These are phyloP conservation scores for Coelopa frigida DNA, from an alignment of 1,140 invertebrate genomes.

Conservation along the genomic window DNA sequence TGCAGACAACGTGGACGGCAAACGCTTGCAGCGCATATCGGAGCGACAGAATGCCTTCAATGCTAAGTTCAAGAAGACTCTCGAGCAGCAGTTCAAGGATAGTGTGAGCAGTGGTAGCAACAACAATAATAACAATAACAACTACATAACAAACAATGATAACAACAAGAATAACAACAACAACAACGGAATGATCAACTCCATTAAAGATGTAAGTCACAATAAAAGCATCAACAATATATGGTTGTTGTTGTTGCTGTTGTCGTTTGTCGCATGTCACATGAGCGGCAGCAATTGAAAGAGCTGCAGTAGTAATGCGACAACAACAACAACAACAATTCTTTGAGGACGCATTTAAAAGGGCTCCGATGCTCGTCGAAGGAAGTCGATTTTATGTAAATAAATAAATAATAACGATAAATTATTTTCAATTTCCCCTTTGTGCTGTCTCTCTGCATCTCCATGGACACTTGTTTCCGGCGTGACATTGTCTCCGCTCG, in stretches of 20 bases:
- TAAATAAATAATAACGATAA: conserved; percentile 9
- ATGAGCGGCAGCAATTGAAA: too few relatives aligned
- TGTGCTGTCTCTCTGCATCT: not conserved
- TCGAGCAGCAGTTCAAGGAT: conserved; percentile 34
- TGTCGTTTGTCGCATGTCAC: too few relatives aligned
- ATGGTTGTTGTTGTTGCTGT: too few relatives aligned
- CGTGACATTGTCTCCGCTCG: not conserved
- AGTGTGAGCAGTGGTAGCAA: conserved; percentile 38
- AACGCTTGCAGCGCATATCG: conserved; percentile 54
- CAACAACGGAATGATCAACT: conserved; percentile 44
- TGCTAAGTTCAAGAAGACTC: conserved; percentile 56
- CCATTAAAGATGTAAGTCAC: conserved; percentile 42
- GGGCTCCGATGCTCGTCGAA: too few relatives aligned
- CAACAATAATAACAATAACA: conserved; percentile 39
- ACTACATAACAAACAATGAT: conserved; percentile 26
- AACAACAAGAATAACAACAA: conserved; percentile 32
- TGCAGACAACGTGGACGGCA: conserved; percentile 51
- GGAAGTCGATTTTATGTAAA: too few relatives aligned
- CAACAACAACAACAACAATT: too few relatives aligned
- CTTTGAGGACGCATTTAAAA: too few relatives aligned
- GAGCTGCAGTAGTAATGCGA: too few relatives aligned
- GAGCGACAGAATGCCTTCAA: conserved; percentile 56
- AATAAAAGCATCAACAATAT: not conserved
- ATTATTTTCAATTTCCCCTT: conserved; percentile 2
- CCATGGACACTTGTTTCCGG: not conserved